Evolutionary conservation across 2,888 invertebrate genomes (phyloP), one percentile per base, ranked within the genome.

Genomic region (Drosophila atroscutellata): DNA sequence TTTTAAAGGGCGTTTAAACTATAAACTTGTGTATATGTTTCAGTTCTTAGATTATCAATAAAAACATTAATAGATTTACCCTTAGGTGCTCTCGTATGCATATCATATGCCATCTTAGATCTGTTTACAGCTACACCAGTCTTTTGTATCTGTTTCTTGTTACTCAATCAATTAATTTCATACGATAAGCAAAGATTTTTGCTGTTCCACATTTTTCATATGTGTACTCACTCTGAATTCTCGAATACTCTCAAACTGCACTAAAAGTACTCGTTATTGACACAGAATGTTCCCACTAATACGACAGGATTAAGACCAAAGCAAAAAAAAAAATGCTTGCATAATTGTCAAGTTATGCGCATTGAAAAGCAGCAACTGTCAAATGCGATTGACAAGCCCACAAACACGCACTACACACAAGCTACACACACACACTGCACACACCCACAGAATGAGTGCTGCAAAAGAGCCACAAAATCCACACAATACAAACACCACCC

Each of bases 401-500:
- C 64, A 73, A 64, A 65, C 20, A 67, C 59, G 63, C 50, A 30
- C 39, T 8, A 45, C 50, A 45, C 45, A 47, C 20, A 20, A 20
- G 4, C 42, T 49, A 60, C 61, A 58, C 39, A 42, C 37, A 30
- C 20, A 65, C 34, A 45, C 18, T 36, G 15, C 37, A 61, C 3
- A 61, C 28, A 61, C 5, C 11, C 34, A 49, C 30, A n/a, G 24
- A 8, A 52, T 50, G 47, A 60, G 55, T 70, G 58, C 61, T 66
- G 67, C 70, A 74, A 72, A 80, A 83, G 77, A 74, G 77, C 82
- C 82, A 72, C 82, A 86, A 86, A 83, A 72, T 83, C 81, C 86
- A 83, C 86, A 83, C 86, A 83, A 83, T 77, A 71, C 83, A 86
- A 86, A 86, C 86, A 83, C 70, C 80, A 80, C 13, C 32, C 61